A percentile compares a stretch with the other conserved stretches of the same genome.
Conservation (phyloP, 1,140 invertebrate species). For the Pseudomyrmex cubaensis region DNA sequence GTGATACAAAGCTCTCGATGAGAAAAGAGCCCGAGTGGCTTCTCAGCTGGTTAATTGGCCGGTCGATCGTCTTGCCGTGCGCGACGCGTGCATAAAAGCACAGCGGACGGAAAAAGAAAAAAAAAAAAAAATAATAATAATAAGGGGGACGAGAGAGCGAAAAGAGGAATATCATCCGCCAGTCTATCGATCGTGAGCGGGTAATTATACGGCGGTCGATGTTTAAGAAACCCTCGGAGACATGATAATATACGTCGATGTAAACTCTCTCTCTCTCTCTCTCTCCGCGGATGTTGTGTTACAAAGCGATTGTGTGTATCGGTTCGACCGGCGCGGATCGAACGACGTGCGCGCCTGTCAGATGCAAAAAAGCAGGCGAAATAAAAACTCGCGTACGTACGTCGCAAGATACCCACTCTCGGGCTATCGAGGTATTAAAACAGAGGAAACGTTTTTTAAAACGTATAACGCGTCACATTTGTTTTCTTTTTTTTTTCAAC, state of each 20-base stretch:
- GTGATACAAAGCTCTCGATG: conserved; percentile 2
- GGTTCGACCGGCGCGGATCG: too few relatives aligned
- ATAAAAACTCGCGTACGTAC: too few relatives aligned
- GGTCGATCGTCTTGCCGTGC: conserved; percentile 42
- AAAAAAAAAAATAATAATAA: conserved; percentile 15
- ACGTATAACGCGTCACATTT: too few relatives aligned
- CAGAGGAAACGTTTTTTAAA: too few relatives aligned
- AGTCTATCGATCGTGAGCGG: conserved; percentile 40
- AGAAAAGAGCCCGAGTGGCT: conserved; percentile 3
- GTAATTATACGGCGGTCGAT: conserved; percentile 54
- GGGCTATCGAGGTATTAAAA: too few relatives aligned
- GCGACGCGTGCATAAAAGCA: conserved; percentile 23
- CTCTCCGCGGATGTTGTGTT: too few relatives aligned
- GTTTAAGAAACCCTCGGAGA: conserved; percentile 47
- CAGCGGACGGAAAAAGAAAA: conserved; percentile 7
- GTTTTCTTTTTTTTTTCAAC: too few relatives aligned
- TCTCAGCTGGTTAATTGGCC: conserved; percentile 44
- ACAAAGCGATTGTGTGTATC: too few relatives aligned
- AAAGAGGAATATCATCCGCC: conserved; percentile 36
- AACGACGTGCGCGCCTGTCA: too few relatives aligned
- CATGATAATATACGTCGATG: conserved; percentile 21
- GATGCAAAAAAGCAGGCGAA: too few relatives aligned
- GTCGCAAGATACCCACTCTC: too few relatives aligned
- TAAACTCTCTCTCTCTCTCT: too few relatives aligned
- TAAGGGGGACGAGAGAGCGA: conserved; percentile 8